Evolutionary conservation across 2,888 invertebrate genomes (phyloP), one percentile per base, ranked within the genome.

Genomic region (Protula sp.): DNA sequence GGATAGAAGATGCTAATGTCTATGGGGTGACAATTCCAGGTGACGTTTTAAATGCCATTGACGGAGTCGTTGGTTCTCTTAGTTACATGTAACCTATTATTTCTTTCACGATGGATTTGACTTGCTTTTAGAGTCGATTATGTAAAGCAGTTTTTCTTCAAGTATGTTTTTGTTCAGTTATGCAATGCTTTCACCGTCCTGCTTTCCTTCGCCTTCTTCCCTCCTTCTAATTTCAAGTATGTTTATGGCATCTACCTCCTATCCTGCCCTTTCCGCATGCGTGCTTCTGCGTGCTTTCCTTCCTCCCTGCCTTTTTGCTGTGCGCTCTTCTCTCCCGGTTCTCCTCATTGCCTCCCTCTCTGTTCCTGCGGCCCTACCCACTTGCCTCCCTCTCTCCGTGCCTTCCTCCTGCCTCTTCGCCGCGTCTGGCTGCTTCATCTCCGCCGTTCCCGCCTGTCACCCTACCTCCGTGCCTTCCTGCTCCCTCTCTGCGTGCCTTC

Each of bases 1-100:
- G 73, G 59, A 63, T 77, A 1, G 52, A 70, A 3, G 77, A 77
- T 61, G 72, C 72, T 19, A 72, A 71, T 64, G 73, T 76, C 1
- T 77, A 76, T 63, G 77, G 76, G 3, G 76, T 77, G 9, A 22
- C 31, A 5, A 58, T 76, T 2, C 74, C 74, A 59, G 74, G 77
- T 75, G 58, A 55, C n/a, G n/a, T n/a, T n/a, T 26, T 24, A 52
- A n/a, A 50, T 9, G 9, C 14, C 9, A 28, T 53, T 53, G 14
- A 53, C 29, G 28, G 14, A n/a, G n/a, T n/a, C n/a, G n/a, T n/a
- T n/a, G n/a, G n/a, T n/a, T n/a, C n/a, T n/a, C n/a, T n/a, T n/a
- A n/a, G n/a, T n/a, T n/a, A n/a, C n/a, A n/a, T n/a, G n/a, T n/a
- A n/a, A n/a, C n/a, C n/a, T n/a, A n/a, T n/a, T n/a, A n/a, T n/a